Base-by-base conservation (phyloP, 1,140 invertebrate genomes). In the Sinonovacula constricta region DNA sequence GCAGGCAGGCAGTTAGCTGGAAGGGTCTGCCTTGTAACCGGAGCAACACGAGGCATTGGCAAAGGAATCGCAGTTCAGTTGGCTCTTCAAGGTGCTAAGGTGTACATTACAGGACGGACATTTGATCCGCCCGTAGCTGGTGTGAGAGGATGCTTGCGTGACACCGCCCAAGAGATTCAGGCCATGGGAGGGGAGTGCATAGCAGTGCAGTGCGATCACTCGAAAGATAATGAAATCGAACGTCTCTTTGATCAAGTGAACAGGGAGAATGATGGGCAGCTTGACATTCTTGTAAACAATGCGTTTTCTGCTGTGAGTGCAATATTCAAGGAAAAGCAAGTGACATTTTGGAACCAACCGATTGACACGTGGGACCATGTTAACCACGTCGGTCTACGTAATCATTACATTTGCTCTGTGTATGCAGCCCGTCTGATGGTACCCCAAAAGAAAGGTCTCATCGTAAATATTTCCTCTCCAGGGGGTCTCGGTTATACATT, bases 231-330 rank as follows among this genome's bases (percentile, higher is more conserved):
- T 3, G 87, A 92, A 24, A 82, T 92, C 15, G 79, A 89, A 34
- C 54, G 65, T 15, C 68, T 93, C 15, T 93, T 92, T 85, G 86
- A 92, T 26, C 80, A 74, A 31, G 88, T 93, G 28, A 82, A 87
- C 22, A 62, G 56, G 12, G 91, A 92, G 66, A 89, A 91, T 57
- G 65, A 89, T 26, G 92, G 92, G 26, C 76, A 83, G 57, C 83
- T 93, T 26, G 91, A 93, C 74, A 84, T 92, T 71, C 83, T 92
- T 7, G 92, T 92, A 34, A 92, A 92, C 79, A 93, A 92, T 83
- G 92, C 92, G 5, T 92, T 89, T 81, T 84, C 90, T 49, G 92
- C 83, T 7, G 91, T 90, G 24, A 70, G 81, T 83, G 78, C 68
- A 0, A 85, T 91, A n/a, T 65, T 81, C 39, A 72, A 87, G 4